Conservation (phyloP, 2,797 vertebrate species). For the Peromyscus eremicus region DNA sequence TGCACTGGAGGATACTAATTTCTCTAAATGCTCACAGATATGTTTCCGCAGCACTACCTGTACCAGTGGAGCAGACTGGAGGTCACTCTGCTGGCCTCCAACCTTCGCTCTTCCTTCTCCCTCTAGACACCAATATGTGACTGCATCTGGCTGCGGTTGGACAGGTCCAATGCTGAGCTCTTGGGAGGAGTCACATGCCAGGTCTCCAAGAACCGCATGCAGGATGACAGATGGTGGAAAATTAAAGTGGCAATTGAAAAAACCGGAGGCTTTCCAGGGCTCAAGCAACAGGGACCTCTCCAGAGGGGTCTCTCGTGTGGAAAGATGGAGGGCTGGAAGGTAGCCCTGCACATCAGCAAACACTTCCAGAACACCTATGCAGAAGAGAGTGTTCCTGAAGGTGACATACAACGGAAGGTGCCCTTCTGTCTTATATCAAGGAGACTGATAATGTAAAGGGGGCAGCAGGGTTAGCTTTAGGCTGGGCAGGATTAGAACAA, state of each 20-base stretch:
- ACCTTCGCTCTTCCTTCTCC: not conserved
- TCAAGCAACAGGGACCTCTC: not conserved
- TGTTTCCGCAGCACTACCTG: not conserved
- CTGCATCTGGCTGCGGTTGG: not conserved
- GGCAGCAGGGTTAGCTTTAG: not conserved
- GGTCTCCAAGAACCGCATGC: slow-evolving; percentile 26
- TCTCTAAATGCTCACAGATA: not conserved
- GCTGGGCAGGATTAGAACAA: not conserved
- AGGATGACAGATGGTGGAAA: slow-evolving; percentile 70
- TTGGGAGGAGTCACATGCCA: slow-evolving; percentile 33
- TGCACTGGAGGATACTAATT: not conserved
- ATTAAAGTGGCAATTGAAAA: slow-evolving; percentile 70
- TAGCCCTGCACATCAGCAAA: not conserved
- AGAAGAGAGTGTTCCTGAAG: not conserved
- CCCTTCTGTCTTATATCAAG: not conserved
- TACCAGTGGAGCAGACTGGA: not conserved
- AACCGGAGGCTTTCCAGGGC: slow-evolving; percentile 6
- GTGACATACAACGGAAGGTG: not conserved
- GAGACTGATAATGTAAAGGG: not conserved
- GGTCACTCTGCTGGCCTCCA: not conserved
- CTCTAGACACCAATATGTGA: not conserved
- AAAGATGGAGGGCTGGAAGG: not conserved
- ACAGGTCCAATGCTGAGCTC: not conserved
- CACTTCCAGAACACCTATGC: not conserved
- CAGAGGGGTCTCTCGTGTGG: not conserved